Base-by-base conservation (phyloP, 2,113 vertebrate genomes). In the Uria lomvia region DNA sequence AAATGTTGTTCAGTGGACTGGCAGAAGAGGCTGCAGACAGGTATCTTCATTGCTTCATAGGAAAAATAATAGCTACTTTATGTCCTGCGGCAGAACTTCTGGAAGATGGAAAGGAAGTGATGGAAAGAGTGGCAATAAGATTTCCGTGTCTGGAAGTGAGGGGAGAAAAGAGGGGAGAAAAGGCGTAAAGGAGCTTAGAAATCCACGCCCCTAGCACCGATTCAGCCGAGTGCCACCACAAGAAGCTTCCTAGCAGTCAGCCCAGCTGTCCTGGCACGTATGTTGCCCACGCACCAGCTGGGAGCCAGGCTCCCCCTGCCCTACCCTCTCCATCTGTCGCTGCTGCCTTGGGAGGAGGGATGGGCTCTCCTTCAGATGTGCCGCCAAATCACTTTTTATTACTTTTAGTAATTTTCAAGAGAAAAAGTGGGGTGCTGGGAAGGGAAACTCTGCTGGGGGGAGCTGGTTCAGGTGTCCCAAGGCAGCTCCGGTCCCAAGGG, bases 251-350 rank as follows among this genome's bases (percentile, higher is more conserved):
- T 72, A 1, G 1, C 29, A 62, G 68, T 8, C 23, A 38, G 22
- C 11, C 63, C 62, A 52, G 56, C 45, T 62, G 16, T 62, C 29
- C 20, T 0, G 0, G 42, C 45, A 42, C 0, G 3, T 23, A 49
- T 49, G 32, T 60, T 0, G 2, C 42, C 22, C 45, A 50, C 11
- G 2, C 8, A 23, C 36, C 26, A 24, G 22, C 66, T 56, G 60
- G 19, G 10, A 93, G 8, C 22, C 45, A 29, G 47, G 34, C 27
- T 91, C 9, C 20, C 13, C 43, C 42, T 67, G 47, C 52, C 52
- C n/a, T 75, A 22, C 29, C 52, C 22, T 42, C 40, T 78, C 60
- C 40, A 19, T 66, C 55, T 62, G 75, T 26, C 0, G 0, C 22
- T 71, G 19, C 36, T 88, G 65, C 52, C 23, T 18, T 23, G 27